These are phyloP conservation scores for Oikopleura albicans DNA, from an alignment of 23 tunicate genomes.

Conservation along the genomic window DNA sequence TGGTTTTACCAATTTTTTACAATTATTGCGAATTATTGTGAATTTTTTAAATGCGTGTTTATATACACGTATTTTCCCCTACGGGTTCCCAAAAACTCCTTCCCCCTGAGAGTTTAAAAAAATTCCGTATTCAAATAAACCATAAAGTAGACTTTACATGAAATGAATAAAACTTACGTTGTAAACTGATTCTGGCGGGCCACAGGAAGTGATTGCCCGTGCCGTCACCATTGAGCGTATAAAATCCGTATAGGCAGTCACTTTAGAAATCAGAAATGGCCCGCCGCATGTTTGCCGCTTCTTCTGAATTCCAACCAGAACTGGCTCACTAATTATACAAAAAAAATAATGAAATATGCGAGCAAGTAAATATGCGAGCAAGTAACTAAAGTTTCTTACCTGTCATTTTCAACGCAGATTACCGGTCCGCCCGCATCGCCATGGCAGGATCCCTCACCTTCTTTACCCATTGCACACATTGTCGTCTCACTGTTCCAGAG, in stretches of 20 bases:
- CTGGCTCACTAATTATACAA: background rate
- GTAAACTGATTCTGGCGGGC: conserved; percentile 6
- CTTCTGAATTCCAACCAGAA: conserved; percentile 17
- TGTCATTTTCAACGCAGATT: background rate
- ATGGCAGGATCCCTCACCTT: conserved; percentile 12
- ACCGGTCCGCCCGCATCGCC: conserved; percentile 18
- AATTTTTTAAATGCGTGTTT: no score
- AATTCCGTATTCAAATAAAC: no score
- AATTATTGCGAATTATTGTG: no score
- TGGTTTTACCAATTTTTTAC: no score
- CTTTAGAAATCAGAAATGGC: background rate
- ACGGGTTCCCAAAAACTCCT: no score
- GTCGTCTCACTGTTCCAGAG: background rate
- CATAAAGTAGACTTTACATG: no score
- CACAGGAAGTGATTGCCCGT: background rate
- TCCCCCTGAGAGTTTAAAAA: no score
- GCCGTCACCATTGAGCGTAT: background rate
- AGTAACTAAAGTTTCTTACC: no score
- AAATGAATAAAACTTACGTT: background rate
- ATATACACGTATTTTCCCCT: no score
- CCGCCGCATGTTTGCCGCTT: conserved; percentile 17
- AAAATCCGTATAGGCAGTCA: background rate
- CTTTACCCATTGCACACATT: background rate
- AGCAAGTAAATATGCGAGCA: no score
- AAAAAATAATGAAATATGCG: background rate